Base-by-base conservation (phyloP, 2,113 vertebrate genomes). In the Apodemus sylvaticus region DNA sequence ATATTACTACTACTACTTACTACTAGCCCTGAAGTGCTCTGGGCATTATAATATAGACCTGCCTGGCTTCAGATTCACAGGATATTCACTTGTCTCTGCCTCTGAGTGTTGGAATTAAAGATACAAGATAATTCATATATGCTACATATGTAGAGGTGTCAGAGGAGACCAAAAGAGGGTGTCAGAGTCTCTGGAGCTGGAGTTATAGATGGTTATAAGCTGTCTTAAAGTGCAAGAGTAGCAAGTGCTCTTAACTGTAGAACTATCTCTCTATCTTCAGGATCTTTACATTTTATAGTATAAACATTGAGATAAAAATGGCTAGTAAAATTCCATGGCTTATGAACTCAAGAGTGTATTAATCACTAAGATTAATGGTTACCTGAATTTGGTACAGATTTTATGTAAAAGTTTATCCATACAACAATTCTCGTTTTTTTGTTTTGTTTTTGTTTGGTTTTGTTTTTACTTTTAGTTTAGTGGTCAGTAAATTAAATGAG, bases 301-400 rank as follows among this genome's bases (percentile, higher is more conserved):
- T 0, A 94, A 58, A 83, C 93, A 91, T 76, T 76, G 73, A 89
- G 55, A 96, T 92, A 79, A 20, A 90, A 87, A 73, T 73, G 34
- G 34, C 7, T 90, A 29, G 22, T 85, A 53, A 79, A 53, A 79
- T 89, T n/a, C 9, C 51, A 58, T 11, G 62, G 26, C 34, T 79
- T 85, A 2, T 95, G 76, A 88, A 95, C 5, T 8, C n/a, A 93
- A 91, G 58, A 70, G 91, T 82, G 2, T 89, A 45, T 95, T 83
- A 60, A 42, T 83, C 55, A 83, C 22, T 60, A 83, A 76, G 48
- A 70, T 60, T 34, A 19, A 20, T 53, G 86, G 29, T 89, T 94
- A 71, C 68, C 86, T 94, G 60, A 86, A 94, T 93, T 96, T 93
- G n/a, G 39, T 89, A 26, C 12, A 68, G 13, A 77, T 94, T 77